Evolutionary conservation across 2,113 vertebrate genomes (phyloP), one percentile per base, ranked within the genome.

Genomic region (Varanus komodoensis): DNA sequence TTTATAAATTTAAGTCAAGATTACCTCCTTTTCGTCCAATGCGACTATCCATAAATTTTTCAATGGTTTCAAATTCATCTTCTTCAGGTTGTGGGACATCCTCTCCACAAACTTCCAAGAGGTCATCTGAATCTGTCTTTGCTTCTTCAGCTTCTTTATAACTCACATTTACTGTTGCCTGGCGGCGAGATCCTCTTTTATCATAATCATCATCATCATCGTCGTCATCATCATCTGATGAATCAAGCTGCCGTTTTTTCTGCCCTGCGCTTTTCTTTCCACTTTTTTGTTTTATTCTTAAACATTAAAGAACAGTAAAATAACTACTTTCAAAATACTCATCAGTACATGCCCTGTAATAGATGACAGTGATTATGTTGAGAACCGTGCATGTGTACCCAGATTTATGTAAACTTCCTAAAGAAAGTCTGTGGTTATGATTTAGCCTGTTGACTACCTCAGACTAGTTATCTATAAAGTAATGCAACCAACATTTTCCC

Each of bases 31-130:
- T 99, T 91, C 98, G 97, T 82, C 98, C 99, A 94, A 98, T 93
- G 87, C 99, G 95, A 87, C 98, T 97, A 86, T 99, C 98, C 99
- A 99, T 99, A 74, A 99, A 99, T 94, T 97, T 98, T 91, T 99
- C 99, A 94, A 99, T 98, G 27, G 99, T 99, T 97, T 99, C 99
- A 96, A 99, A 99, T 95, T 99, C 99, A 19, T 99, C 99, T 92
- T 99, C 99, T 92, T 99, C 99, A 1, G 98, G 97, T 38, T 98
- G 98, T 4, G 98, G 99, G 6, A 99, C 99, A 87, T 99, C 99
- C 93, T 99, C 99, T 34, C 99, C 99, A 92, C 98, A 97, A 79
- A 99, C 98, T 96, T 99, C 99, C 64, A 99, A 91, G 44, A 99
- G 95, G 93, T 99, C 99, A 91, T 99, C 99, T 0, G 99, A 99